Base-by-base conservation (phyloP, 2,797 vertebrate species). In the Leucoraja ocellata region DNA sequence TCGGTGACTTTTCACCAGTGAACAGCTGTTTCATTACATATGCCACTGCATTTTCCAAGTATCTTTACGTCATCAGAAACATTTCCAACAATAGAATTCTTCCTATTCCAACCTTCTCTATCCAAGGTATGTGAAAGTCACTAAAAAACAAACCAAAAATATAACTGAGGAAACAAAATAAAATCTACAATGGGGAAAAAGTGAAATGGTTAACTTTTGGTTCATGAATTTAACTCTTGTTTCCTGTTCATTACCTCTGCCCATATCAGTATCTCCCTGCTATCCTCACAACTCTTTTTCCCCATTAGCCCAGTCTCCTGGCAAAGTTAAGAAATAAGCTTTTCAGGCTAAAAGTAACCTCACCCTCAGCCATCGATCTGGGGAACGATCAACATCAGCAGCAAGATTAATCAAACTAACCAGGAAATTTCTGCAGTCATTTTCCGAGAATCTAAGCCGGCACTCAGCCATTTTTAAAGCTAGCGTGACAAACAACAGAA, bases 1-100 rank as follows among this genome's bases (percentile, higher is more conserved):
- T 88, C 4, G n/a, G 61, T 54, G 63, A 36, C 84, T 36, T 68
- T 32, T 88, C 32, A 65, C 4, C 84, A 88, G 61, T 65, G 16
- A 68, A 88, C 84, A 88, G 10, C 84, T 88, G 84, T 88, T 88
- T 68, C 14, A 36, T 36, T 21, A 65, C 61, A 88, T 88, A 65
- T 88, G 84, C 84, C 63, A 88, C 36, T 88, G 10, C 84, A 88
- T 68, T 88, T 88, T 88, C 84, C 84, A 88, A 88, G 84, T 88
- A 88, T 7, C 61, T 88, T 88, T 88, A 88, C n/a, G 63, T 88
- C 84, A 68, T 68, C 63, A 18, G 84, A 68, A 88, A 88, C 32
- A 88, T 88, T 68, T 65, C 32, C 84, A 88, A 88, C 25, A 88
- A 21, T 65, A 88, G 84, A 88, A 88, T 36, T 11, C 8, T 16